Evolutionary conservation across 2,113 vertebrate genomes (phyloP), one percentile per base, ranked within the genome.

Genomic region (Aspiorhynchus laticeps): DNA sequence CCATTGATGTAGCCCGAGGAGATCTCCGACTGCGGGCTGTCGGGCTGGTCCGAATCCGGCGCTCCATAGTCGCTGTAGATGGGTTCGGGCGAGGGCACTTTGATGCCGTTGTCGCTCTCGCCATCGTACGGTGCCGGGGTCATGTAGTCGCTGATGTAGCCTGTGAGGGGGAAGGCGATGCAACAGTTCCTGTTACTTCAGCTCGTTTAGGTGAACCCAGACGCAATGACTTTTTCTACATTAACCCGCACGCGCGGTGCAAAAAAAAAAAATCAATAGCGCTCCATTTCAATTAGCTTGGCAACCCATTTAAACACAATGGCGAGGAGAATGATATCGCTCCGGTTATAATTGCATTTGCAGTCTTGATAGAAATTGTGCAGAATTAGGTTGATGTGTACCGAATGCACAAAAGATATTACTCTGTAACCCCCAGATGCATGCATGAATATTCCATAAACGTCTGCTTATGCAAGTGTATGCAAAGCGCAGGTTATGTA

Each of bases 1-100:
- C 96, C 97, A 63, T 97, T 97, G 93, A 97, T 97, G 95, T 97
- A 97, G 17, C 96, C 96, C 0, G 96, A 96, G 0, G 97, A 96
- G 51, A 95, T 93, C 84, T 97, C 97, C 0, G 97, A 97, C 65
- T 91, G 92, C 0, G 96, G 96, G 90, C 96, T 97, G 94, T 97
- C 97, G 1, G 97, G 97, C 63, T 95, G 96, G 87, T 97, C 96
- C 4, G 96, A 96, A 83, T 95, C 95, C 10, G 94, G 94, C 0
- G 94, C 90, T 19, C 95, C 94, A 87, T 95, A 94, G 83, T 97
- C 96, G 0, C 96, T 94, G 26, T 98, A 98, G 93, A 97, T 96
- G 90, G 96, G 93, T 71, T 91, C 93, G 0, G 96, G 96, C 15
- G 97, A 97, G 63, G 96, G 95, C 75, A 96, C 96, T 92, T 97